Base-by-base conservation (phyloP, 2,113 vertebrate genomes). In the Psilopsiagon aymara region DNA sequence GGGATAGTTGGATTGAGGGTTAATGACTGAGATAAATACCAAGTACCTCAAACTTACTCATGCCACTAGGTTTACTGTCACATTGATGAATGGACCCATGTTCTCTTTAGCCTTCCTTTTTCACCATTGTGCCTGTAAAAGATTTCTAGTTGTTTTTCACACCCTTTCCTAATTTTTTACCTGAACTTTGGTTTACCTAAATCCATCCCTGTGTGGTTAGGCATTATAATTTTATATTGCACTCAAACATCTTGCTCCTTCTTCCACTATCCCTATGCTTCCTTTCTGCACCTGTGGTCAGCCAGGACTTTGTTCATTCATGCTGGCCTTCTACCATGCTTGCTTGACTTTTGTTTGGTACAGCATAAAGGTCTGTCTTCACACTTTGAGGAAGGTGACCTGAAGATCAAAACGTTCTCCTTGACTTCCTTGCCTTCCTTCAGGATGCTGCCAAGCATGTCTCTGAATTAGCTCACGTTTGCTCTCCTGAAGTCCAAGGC, bases 51-150 rank as follows among this genome's bases (percentile, higher is more conserved):
- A 37, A 29, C 37, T 52, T 70, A 33, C 3, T 49, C 4, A 13
- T 74, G 69, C n/a, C 9, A 6, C 53, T 51, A 43, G 15, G 9
- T 76, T 70, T 18, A 28, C 24, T 88, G 31, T 9, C 37, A n/a
- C 18, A 2, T 2, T 52, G 47, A 62, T 8, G 46, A 85, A 39
- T 0, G 1, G 19, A 46, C 11, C 2, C 25, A 11, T 2, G 0
- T 80, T 76, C 25, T 86, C 25, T 68, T 84, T 35, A 90, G 29
- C 33, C 21, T 73, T 81, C 7, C 11, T 41, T 88, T 91, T 71
- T 29, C 37, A 57, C 8, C 13, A 6, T 3, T 79, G 10, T 76
- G 33, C 53, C 27, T 88, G 6, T 64, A 41, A 63, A 71, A 88
- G 28, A 10, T 14, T 80, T 80, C 43, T 37, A 51, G 37, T 11